Conservation (phyloP, 30 jellyfish, hydroid and myxozoan genomes). For the Hydractinia symbiolongicarpus region DNA sequence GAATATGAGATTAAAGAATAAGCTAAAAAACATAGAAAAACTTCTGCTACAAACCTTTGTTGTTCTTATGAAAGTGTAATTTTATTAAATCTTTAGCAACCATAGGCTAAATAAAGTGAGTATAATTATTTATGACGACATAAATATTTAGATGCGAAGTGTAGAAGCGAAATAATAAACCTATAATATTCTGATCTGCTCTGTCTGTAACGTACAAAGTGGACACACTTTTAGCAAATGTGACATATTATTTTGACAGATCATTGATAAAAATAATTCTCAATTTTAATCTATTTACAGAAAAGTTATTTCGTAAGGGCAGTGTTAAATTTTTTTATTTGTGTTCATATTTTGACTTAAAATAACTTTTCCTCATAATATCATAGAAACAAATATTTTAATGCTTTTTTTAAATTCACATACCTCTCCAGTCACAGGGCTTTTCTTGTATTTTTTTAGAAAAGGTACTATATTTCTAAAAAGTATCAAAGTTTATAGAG, state of each 20-base stretch:
- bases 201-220: too few relatives aligned
- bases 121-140: neutral
- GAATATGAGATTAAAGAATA: too few relatives aligned
- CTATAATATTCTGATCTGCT: neutral
- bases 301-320: too few relatives aligned
- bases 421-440: conserved; percentile 96
- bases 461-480: conserved; percentile 82
- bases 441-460: conserved; percentile 66
- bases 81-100: conserved; percentile 78
- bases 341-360: too few relatives aligned
- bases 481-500: neutral
- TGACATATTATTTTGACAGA: too few relatives aligned
- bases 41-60: conserved; percentile 38
- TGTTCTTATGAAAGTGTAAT: conserved; percentile 70
- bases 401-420: neutral
- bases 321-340: too few relatives aligned
- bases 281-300: too few relatives aligned
- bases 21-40: too few relatives aligned
- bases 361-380: too few relatives aligned
- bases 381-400: too few relatives aligned
- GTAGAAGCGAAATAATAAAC: neutral
- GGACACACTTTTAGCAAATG: too few relatives aligned
- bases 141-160: neutral
- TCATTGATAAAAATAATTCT: too few relatives aligned
- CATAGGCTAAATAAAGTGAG: conserved; percentile 42